A percentile compares a stretch with the other conserved stretches of the same genome.
Conservation (phyloP, 2,888 invertebrate genomes). For the Phortica magna region DNA sequence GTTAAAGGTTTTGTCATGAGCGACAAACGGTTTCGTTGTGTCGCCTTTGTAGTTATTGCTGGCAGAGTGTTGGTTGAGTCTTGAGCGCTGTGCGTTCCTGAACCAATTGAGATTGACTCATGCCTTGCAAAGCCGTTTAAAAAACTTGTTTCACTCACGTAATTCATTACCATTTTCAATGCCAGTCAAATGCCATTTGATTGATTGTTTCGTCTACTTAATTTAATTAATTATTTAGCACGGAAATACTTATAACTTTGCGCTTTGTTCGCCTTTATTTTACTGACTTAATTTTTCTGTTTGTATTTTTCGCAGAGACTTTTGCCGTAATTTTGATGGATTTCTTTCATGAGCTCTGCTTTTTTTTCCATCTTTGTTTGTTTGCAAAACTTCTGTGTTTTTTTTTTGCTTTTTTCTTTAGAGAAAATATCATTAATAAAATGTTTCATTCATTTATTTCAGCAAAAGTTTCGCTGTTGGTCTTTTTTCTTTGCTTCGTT, state of each 20-base stretch:
- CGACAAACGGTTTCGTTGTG: too few relatives aligned
- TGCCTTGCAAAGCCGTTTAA: neutral
- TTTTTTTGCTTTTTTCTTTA: constrained; percentile 26
- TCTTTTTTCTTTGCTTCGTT: constrained; percentile 23
- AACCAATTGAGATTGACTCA: neutral
- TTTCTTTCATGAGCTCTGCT: constrained; percentile 46
- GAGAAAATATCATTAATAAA: constrained; percentile 65
- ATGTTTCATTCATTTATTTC: constrained; percentile 65
- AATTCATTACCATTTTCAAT: constrained; percentile 52
- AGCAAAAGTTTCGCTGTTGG: constrained; percentile 20
- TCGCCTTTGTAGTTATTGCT: too few relatives aligned
- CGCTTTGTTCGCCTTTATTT: constrained; percentile 33
- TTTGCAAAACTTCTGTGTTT: constrained; percentile 35
- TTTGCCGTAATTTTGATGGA: constrained; percentile 19
- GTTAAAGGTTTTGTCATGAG: too few relatives aligned
- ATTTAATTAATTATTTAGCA: constrained; percentile 73
- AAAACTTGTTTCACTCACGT: constrained; percentile 19
- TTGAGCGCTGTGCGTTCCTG: too few relatives aligned
- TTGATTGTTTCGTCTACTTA: constrained; percentile 71
- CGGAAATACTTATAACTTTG: constrained; percentile 61
- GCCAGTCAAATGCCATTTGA: constrained; percentile 63
- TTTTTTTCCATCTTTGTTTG: constrained; percentile 12
- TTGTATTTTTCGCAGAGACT: constrained; percentile 33
- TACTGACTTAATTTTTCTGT: constrained; percentile 24
- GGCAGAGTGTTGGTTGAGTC: too few relatives aligned